These are phyloP conservation scores for Dioctria linearis DNA, from an alignment of 2,888 invertebrate genomes.

Conservation along the genomic window DNA sequence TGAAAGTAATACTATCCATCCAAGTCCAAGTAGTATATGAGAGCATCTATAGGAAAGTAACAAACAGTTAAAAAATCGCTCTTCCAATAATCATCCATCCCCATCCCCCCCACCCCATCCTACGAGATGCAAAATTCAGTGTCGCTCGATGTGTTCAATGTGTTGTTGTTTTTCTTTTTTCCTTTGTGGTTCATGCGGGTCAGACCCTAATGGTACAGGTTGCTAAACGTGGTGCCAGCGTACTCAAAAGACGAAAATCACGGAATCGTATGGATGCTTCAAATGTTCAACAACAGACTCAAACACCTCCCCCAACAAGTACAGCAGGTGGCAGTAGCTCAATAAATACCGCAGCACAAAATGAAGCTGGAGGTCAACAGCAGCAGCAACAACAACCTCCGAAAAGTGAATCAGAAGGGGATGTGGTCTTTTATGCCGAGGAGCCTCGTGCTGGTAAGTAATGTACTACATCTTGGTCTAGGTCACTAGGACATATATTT, in stretches of 20 bases:
- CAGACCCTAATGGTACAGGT: slow-evolving; percentile 82
- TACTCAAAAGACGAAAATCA: slow-evolving; percentile 80
- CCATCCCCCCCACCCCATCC: slow-evolving; percentile 13
- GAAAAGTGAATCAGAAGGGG: slow-evolving; percentile 73
- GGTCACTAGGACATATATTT: no score
- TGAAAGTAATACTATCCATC: no score
- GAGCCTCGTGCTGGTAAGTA: slow-evolving; percentile 75
- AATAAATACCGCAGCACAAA: slow-evolving; percentile 59
- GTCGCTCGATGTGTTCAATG: slow-evolving; percentile 65
- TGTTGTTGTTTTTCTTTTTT: slow-evolving; percentile 61
- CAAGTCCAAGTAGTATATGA: no score
- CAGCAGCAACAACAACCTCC: slow-evolving; percentile 55
- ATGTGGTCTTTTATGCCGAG: slow-evolving; percentile 78
- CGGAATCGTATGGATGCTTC: slow-evolving; percentile 77
- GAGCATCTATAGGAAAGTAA: slow-evolving; percentile 21
- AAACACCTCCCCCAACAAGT: slow-evolving; percentile 64
- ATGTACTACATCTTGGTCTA: slow-evolving; percentile 1
- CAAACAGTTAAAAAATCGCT: slow-evolving; percentile 21
- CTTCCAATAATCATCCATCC: background rate
- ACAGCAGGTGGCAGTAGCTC: slow-evolving; percentile 60
- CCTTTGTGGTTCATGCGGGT: slow-evolving; percentile 61
- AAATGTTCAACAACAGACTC: slow-evolving; percentile 61
- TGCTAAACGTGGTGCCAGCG: slow-evolving; percentile 82
- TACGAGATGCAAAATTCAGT: slow-evolving; percentile 53
- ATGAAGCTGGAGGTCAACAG: slow-evolving; percentile 57